These are phyloP conservation scores for Geopemphigus sp. DNA, from an alignment of 1,140 invertebrate species.

Conservation along the genomic window DNA sequence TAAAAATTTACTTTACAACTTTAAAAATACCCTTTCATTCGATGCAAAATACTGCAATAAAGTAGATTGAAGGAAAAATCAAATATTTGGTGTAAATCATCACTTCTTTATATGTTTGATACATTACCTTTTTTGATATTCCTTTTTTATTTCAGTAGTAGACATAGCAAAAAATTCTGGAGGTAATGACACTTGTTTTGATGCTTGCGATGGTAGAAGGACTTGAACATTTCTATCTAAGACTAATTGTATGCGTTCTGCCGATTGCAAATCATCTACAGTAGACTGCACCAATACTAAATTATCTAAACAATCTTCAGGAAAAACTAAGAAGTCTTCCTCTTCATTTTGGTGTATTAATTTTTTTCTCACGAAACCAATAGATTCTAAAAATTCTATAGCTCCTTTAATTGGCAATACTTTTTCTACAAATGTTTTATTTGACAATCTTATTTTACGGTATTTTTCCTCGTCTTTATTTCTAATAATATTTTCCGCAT, in stretches of 20 bases:
- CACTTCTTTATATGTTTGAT: neutral
- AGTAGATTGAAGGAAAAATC: too few species aligned
- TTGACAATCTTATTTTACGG: slow-evolving; percentile 82
- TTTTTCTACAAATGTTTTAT: slow-evolving; percentile 77
- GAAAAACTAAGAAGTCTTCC: slow-evolving; percentile 67
- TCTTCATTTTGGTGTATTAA: slow-evolving; percentile 55
- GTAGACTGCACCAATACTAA: slow-evolving; percentile 63
- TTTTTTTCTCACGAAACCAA: slow-evolving; percentile 69
- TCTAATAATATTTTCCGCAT: slow-evolving; percentile 85
- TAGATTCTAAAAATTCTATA: slow-evolving; percentile 76
- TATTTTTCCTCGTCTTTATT: slow-evolving; percentile 86
- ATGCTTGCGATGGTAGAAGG: slow-evolving; percentile 73
- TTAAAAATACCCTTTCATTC: too few species aligned
- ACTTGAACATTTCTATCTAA: slow-evolving; percentile 82
- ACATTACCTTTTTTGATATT: slow-evolving; percentile 73
- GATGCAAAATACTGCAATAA: too few species aligned
- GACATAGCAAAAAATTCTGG: slow-evolving; percentile 77
- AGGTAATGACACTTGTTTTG: slow-evolving; percentile 69
- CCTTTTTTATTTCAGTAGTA: slow-evolving; percentile 78
- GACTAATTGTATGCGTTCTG: slow-evolving; percentile 78
- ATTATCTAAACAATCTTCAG: slow-evolving; percentile 59
- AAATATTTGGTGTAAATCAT: too few species aligned
- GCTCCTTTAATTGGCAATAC: slow-evolving; percentile 76
- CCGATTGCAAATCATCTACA: slow-evolving; percentile 71
- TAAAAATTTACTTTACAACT: too few species aligned